These are phyloP conservation scores for Chaetogeoica ovagalla DNA, from an alignment of 2,888 invertebrate species.

Conservation along the genomic window DNA sequence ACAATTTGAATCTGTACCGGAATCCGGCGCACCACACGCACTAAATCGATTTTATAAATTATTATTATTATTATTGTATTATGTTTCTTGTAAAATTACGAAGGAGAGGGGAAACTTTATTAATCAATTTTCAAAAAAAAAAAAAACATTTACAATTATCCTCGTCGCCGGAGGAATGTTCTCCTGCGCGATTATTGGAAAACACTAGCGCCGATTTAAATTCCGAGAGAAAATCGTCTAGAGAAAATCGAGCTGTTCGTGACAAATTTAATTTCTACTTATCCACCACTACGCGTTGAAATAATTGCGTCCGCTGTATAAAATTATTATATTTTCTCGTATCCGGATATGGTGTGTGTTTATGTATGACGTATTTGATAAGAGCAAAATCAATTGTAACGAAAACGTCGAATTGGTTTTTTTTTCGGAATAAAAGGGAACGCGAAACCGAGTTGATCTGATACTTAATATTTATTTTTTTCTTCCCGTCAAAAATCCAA, in stretches of 20 bases:
- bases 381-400: constrained; percentile 3
- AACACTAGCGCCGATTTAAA: too few species aligned
- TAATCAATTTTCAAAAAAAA: constrained; percentile 1
- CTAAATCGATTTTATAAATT: background rate
- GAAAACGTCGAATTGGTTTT: constrained; percentile 1
- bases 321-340: too few species aligned
- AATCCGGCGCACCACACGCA: too few species aligned
- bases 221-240: too few species aligned
- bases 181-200: too few species aligned
- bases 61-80: too few species aligned
- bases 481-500: background rate
- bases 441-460: constrained; percentile 22
- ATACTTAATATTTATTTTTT: background rate
- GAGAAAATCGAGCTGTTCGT: too few species aligned
- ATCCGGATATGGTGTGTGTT: background rate
- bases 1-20: background rate
- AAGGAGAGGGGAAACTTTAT: background rate
- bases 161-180: too few species aligned
- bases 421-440: constrained; percentile 1
- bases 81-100: background rate
- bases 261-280: too few species aligned
- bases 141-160: background rate
- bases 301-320: too few species aligned
- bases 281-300: too few species aligned
- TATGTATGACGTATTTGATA: background rate